Percentiles rank a stretch among this genome's conserved stretches.
Evolutionary conservation across 2,797 vertebrate genomes (phyloP).

Genomic region (Antrozous pallidus): DNA sequence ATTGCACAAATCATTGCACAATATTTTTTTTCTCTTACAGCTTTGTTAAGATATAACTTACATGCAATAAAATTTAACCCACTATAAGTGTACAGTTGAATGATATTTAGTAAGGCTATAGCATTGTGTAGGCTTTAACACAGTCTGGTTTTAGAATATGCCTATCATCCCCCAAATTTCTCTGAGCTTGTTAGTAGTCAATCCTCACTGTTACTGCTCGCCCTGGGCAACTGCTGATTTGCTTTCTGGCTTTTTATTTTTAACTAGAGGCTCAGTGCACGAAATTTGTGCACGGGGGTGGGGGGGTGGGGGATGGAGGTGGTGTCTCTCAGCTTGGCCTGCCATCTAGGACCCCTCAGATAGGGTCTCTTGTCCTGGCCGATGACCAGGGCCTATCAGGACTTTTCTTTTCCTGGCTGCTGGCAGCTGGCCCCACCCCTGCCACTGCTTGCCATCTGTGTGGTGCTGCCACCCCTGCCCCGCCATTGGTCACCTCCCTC

Average conservation of each 20-base stretch:
- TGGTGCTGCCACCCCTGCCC: too few species aligned
- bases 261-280: too few species aligned
- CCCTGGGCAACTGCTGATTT: not conserved
- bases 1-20: not conserved
- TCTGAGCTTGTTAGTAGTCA: not conserved
- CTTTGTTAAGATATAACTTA: not conserved
- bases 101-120: not conserved
- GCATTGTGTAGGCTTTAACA: not conserved
- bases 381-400: too few species aligned
- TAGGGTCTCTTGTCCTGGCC: too few species aligned
- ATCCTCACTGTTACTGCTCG: not conserved
- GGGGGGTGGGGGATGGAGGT: too few species aligned
- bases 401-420: too few species aligned
- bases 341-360: too few species aligned
- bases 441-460: too few species aligned
- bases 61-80: not conserved
- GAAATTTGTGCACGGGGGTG: too few species aligned
- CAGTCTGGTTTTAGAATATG: not conserved
- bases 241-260: not conserved
- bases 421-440: too few species aligned
- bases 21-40: not conserved
- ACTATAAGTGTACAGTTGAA: not conserved
- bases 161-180: rapidly evolving
- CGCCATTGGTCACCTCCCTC: too few species aligned
- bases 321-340: too few species aligned